Evolutionary conservation across 2,888 invertebrate species (phyloP), one percentile per base, ranked within the genome.

Genomic region (Hemicrepidius hirtus): DNA sequence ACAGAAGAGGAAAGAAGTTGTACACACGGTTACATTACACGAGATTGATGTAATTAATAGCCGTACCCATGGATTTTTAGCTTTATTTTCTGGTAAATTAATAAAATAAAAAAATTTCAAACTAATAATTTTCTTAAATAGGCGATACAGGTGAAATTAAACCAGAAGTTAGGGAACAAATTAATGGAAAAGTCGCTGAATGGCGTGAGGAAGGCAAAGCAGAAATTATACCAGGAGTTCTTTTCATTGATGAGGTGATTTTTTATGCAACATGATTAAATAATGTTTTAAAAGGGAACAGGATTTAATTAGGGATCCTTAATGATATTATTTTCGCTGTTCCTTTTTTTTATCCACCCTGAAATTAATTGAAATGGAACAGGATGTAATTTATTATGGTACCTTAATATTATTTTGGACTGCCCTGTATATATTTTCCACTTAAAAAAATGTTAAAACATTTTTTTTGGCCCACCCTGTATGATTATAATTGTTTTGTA

Each of bases 141-240:
- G 96, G 97, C n/a, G 99, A 99, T 85, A 99, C 99, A 0, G 99
- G 99, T 0, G 99, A 99, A 87, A 99, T 99, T 40, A 99, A 99
- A 82, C 90, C 95, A 0, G 99, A 99, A 87, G 97, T 99, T 0
- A 91, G 99, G 0, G 99, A 99, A 81, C 99, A 99, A 86, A 99
- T 99, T 77, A 98, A 99, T 86, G 92, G 94, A 46, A 99, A 86
- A 78, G 86, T 99, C 0, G 94, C 96, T 0, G 99, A 99, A 85
- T 99, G 99, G 99, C 90, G 98, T 20, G 99, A 99, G 85, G 99
- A 99, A 85, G 99, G 99, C 0, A 99, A 99, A 85, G 98, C 99
- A 0, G 98, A 98, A 87, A 97, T 99, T 83, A 97, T 98, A 37
- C 99, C 99, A 0, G 99, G 99, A 0, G 99, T 98, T 1, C 88